Evolutionary conservation across 2,888 invertebrate genomes (phyloP).

Genomic region (Melangyna quadrimaculata): DNA sequence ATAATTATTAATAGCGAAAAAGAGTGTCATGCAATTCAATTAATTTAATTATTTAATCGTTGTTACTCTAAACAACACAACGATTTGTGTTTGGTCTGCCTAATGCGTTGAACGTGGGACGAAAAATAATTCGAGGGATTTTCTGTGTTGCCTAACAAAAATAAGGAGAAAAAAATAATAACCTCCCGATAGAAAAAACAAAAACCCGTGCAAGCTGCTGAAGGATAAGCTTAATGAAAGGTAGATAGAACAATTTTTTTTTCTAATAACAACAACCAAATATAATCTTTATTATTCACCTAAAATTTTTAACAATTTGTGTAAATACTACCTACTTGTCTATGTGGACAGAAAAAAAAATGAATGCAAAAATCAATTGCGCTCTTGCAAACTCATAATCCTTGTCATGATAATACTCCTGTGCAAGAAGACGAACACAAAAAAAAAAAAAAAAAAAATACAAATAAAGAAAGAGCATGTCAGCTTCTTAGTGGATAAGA

Average conservation of each 20-base stretch:
- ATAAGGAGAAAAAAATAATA: background rate
- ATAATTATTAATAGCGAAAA: slow-evolving; percentile 47
- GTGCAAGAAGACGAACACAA: background rate
- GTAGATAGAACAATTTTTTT: slow-evolving; percentile 2
- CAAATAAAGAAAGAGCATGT: slow-evolving; percentile 6
- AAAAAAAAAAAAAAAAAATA: background rate
- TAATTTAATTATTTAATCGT: slow-evolving; percentile 41
- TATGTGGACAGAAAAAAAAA: background rate
- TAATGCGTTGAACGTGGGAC: background rate
- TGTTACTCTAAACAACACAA: background rate
- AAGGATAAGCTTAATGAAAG: slow-evolving; percentile 25
- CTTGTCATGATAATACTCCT: background rate
- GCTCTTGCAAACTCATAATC: slow-evolving; percentile 38
- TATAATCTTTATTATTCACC: background rate
- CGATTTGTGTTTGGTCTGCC: slow-evolving; percentile 10
- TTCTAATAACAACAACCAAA: background rate
- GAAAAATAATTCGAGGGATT: background rate
- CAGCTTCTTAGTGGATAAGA: slow-evolving; percentile 25
- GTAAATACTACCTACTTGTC: background rate
- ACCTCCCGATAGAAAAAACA: background rate
- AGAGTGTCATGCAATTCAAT: slow-evolving; percentile 52
- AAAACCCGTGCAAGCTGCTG: background rate
- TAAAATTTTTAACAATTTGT: background rate
- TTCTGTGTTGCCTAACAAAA: slow-evolving; percentile 24
- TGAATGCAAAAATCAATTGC: slow-evolving; percentile 52